These are phyloP conservation scores for Rattus rattus DNA, from an alignment of 2,113 vertebrate species.

Conservation along the genomic window DNA sequence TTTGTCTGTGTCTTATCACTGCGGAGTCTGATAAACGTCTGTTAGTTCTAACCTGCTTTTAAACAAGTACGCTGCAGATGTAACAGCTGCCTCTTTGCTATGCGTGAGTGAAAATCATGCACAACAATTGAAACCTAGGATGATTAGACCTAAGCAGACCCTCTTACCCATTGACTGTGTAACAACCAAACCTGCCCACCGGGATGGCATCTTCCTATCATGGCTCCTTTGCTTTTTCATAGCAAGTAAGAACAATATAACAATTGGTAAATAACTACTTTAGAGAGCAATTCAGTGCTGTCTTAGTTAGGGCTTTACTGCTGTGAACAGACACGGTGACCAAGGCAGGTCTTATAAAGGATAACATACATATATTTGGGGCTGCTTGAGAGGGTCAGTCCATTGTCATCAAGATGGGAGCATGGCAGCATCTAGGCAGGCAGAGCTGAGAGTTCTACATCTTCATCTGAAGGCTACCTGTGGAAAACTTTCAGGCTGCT, in stretches of 20 bases:
- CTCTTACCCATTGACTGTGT: constrained; percentile 4
- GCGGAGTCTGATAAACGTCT: neutral
- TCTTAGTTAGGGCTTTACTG: too few species aligned
- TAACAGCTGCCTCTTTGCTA: neutral
- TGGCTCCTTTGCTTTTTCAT: constrained; percentile 37
- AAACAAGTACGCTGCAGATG: neutral
- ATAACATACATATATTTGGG: too few species aligned
- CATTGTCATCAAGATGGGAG: too few species aligned
- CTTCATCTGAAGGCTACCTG: too few species aligned
- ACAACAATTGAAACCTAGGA: neutral
- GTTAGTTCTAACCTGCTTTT: neutral
- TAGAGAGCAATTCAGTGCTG: neutral
- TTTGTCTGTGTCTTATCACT: neutral
- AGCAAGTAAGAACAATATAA: constrained; percentile 26
- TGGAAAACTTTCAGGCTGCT: too few species aligned
- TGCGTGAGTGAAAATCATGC: neutral
- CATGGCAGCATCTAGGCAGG: too few species aligned
- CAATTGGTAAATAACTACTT: constrained; percentile 10
- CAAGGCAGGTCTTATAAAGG: too few species aligned
- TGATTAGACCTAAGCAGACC: neutral
- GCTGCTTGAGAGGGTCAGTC: too few species aligned
- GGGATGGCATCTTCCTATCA: neutral
- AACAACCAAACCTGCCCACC: neutral
- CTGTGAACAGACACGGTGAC: too few species aligned
- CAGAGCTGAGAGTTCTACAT: too few species aligned